phyloP scores from a whole-genome alignment of 1,140 invertebrate species.

The Aphaenogaster ashmeadi region DNA sequence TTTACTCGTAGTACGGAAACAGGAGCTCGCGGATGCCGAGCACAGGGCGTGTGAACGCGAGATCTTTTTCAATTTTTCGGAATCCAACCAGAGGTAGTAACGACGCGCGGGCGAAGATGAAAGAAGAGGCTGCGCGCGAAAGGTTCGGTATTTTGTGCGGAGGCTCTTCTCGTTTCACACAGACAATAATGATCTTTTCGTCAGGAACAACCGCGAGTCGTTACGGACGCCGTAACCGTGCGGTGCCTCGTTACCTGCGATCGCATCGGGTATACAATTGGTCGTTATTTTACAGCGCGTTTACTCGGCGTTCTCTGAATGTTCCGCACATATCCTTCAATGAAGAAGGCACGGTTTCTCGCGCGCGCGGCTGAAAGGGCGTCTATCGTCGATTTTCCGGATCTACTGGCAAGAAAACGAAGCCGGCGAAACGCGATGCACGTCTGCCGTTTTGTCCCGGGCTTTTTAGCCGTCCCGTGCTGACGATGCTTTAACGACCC shows the following conservation, averaged over 20 bases:
- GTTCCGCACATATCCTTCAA: not conserved
- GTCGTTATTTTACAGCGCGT: slow-evolving; percentile 44
- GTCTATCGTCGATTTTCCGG: slow-evolving; percentile 38
- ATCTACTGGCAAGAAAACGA: slow-evolving; percentile 31
- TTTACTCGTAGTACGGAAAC: slow-evolving; percentile 2
- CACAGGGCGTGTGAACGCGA: not conserved
- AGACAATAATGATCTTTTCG: slow-evolving; percentile 56
- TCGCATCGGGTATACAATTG: slow-evolving; percentile 28
- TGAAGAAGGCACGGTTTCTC: slow-evolving; percentile 33
- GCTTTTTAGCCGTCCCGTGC: slow-evolving; percentile 13
- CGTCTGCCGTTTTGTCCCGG: slow-evolving; percentile 38
- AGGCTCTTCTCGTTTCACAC: slow-evolving; percentile 35
- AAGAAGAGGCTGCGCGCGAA: not conserved
- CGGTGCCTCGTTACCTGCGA: slow-evolving; percentile 33
- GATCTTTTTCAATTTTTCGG: slow-evolving; percentile 43
- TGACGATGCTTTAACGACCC: slow-evolving; percentile 55
- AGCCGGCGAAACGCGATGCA: slow-evolving; percentile 26
- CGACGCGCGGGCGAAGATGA: not conserved
- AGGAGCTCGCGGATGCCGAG: not conserved
- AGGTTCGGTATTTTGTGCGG: slow-evolving; percentile 21
- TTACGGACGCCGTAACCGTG: slow-evolving; percentile 28
- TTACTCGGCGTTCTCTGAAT: not conserved
- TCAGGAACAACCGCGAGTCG: slow-evolving; percentile 45
- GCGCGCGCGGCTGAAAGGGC: slow-evolving; percentile 20
- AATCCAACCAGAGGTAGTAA: slow-evolving; percentile 25